Evolutionary conservation across 2,888 invertebrate genomes (phyloP), one percentile per base, ranked within the genome.

Genomic region (Ditylenchus weischeri): DNA sequence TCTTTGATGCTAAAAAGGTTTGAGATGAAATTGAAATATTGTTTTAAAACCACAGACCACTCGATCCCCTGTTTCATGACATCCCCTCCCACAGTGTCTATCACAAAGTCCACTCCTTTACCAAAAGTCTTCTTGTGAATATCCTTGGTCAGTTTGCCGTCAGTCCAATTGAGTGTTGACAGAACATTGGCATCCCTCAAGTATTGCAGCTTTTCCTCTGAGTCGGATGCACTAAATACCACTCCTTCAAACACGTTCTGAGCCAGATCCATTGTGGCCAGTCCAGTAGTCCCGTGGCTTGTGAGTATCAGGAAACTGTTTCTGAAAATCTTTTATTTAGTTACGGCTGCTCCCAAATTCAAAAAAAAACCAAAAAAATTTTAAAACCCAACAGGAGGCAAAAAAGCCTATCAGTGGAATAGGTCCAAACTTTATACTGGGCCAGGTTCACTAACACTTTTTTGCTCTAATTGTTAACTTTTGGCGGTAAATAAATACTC

Each of bases 221-320:
- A 86, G 51, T 87, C 87, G 70, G 88, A 88, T n/a, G 89, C 87
- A n/a, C 87, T 89, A 75, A 89, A 88, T 5, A 89, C 89, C 85
- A 88, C 87, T 38, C 88, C 87, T 80, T 87, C 87, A 78, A 88
- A 89, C 60, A 89, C 86, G 83, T 88, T 88, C 15, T 88, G 87
- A 54, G 89, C 89, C 57, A 90, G 85, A 84, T 90, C 89, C 23
- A 89, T 87, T 54, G 88, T 88, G 66, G 89, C 89, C 57, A 89
- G 82, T 19, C 85, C 86, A 57, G 88, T 84, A 13, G 88, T 88
- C 23, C 88, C 89, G 62, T 88, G 85, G 11, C 88, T 88, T 48
- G 88, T 88, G 57, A 89, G 88, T 49, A 89, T 86, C 15, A 90
- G 80, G n/a, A 89, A 86, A 59, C 86, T 86, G 69, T 88, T 87